Conservation (phyloP, 2,797 vertebrate genomes). For the Jordanella pulchra region DNA sequence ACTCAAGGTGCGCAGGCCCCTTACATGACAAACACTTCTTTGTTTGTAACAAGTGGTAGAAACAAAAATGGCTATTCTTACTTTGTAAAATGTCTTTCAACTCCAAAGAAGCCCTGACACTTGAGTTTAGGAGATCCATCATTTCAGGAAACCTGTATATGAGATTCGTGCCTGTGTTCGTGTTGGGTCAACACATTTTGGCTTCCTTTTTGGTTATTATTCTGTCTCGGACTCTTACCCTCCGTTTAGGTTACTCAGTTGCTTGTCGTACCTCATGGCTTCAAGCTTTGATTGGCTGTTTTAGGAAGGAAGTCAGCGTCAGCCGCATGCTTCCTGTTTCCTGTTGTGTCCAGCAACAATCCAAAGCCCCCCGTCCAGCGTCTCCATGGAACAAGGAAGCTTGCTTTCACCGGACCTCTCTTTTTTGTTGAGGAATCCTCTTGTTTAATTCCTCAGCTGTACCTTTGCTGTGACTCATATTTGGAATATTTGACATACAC, state of each 20-base stretch:
- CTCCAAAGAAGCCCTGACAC: slow-evolving; percentile 43
- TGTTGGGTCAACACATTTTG: slow-evolving; percentile 53
- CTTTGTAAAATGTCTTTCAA: slow-evolving; percentile 58
- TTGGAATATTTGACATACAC: slow-evolving; percentile 19
- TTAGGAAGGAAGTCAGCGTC: slow-evolving; percentile 82
- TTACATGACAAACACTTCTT: slow-evolving; percentile 73
- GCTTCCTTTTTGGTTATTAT: slow-evolving; percentile 56
- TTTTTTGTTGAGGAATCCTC: slow-evolving; percentile 68
- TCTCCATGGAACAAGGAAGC: slow-evolving; percentile 56
- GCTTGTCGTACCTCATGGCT: slow-evolving; percentile 53
- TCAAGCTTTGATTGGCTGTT: slow-evolving; percentile 80
- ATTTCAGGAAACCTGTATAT: slow-evolving; percentile 9
- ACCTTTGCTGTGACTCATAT: slow-evolving; percentile 37
- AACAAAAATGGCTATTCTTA: slow-evolving; percentile 29
- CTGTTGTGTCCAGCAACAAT: slow-evolving; percentile 82
- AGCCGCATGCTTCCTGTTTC: slow-evolving; percentile 82
- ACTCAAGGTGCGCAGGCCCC: slow-evolving; percentile 70
- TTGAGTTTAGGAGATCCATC: slow-evolving; percentile 50
- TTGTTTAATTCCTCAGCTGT: slow-evolving; percentile 36
- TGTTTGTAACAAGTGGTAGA: slow-evolving; percentile 38
- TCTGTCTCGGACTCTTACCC: slow-evolving; percentile 44
- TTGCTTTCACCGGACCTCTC: slow-evolving; percentile 54
- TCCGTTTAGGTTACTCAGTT: slow-evolving; percentile 35
- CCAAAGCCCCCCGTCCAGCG: slow-evolving; percentile 40
- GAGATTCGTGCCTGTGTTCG: slow-evolving; percentile 23